Evolutionary conservation across 1,140 invertebrate genomes (phyloP), one percentile per base, ranked within the genome.

Genomic region (Chrysoperla carnea): DNA sequence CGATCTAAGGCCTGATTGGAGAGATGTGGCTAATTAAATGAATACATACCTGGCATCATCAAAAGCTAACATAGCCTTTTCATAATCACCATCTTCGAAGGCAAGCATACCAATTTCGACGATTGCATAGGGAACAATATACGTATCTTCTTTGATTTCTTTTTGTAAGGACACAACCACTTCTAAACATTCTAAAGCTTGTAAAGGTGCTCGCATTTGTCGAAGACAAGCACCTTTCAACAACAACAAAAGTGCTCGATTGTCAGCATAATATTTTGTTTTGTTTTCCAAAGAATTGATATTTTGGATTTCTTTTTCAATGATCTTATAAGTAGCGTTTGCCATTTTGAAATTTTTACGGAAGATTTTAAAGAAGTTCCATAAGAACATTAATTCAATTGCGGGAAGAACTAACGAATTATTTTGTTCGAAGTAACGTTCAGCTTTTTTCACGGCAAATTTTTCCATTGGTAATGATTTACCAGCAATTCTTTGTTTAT

Each of bases 401-500:
- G 79, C 78, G 8, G 92, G 89, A 39, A 95, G 65, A 6, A 84
- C 61, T 31, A 97, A 64, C 35, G 63, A 64, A 23, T 80, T 72
- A 36, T 78, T 75, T 62, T 91, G 83, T 29, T 71, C 66, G 47
- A 76, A 72, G 62, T 81, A 93, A 39, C 86, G 68, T 43, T 79
- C 73, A 13, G 84, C 73, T 55, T 91, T 90, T 54, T 78, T 83
- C 8, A 89, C 73, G 29, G 84, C 80, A 67, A 95, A 97, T 55
- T 97, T 98, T 61, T 98, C 93, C 72, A 95, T 84, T 11, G 93
- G 92, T 48, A 97, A 63, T 6, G 91, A 95, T 66, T 96, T 95
- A 0, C 93, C 93, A 29, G 91, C 90, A 43, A 97, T 91, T 43
- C 84, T 70, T 57, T 93, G 84, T 53, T 89, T 91, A 58, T 78